Evolutionary conservation across 2,113 vertebrate species (phyloP), one percentile per base, ranked within the genome.

Genomic region (Solenodon paradoxus): DNA sequence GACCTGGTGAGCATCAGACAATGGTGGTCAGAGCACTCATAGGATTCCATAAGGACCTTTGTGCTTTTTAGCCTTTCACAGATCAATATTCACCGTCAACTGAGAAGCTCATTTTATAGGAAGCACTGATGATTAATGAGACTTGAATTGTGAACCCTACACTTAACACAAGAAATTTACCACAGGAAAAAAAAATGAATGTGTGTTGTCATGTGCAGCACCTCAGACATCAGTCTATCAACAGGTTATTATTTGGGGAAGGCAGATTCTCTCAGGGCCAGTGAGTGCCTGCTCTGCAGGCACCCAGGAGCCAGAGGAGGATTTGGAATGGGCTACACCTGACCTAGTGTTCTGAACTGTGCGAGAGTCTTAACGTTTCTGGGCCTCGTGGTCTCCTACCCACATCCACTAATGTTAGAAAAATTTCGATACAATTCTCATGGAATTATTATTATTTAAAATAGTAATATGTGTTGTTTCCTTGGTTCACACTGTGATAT

Each of bases 311-410:
- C 61, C 9, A 53, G 51, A 4, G 24, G 30, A 72, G 9, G 13
- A 35, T 59, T n/a, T 75, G 68, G 26, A 45, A 19, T 28, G 42
- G 32, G 9, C n/a, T 5, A 24, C 7, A 32, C 22, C 5, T 42
- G 51, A 45, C 19, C 15, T 11, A 28, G 22, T 11, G 40, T 5
- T 71, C 32, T 38, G 17, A 83, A 20, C 10, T 51, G 1, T 17
- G 35, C 3, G 22, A 30, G 8, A 7, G 0, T 53, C 20, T 72
- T 57, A 45, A 32, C 2, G 11, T 59, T 61, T 59, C 40, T n/a
- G 40, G 7, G 28, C 2, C 84, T 97, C 63, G 79, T 79, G 95
- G 85, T 96, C 96, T 95, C 95, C 93, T 49, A 30, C 3, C 3
- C 20, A 57, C 49, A 72, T 64, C 45, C 2, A 26, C 28, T 13